These are phyloP conservation scores for Leptestheria dahalacensis DNA, from an alignment of 1,140 invertebrate species.

Conservation along the genomic window DNA sequence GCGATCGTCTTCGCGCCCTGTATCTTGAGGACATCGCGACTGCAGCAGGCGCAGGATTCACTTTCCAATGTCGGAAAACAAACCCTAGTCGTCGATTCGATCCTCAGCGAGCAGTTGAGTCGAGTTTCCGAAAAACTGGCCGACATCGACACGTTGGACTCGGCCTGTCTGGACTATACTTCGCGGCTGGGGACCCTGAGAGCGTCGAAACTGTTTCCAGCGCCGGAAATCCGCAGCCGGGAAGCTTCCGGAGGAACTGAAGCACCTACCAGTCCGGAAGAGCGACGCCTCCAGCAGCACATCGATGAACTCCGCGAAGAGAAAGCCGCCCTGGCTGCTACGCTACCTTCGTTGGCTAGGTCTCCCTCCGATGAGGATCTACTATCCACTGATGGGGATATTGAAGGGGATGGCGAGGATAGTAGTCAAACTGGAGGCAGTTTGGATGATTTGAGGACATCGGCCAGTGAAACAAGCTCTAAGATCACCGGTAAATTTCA, in stretches of 20 bases:
- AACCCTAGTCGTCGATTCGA: constrained; percentile 72
- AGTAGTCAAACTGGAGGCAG: constrained; percentile 23
- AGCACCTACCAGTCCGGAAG: constrained; percentile 31
- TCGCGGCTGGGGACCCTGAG: constrained; percentile 53
- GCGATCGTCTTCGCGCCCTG: constrained; percentile 92
- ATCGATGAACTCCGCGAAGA: constrained; percentile 61
- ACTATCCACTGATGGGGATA: constrained; percentile 43
- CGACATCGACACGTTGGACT: constrained; percentile 77
- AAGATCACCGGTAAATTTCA: constrained; percentile 16
- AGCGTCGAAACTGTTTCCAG: constrained; percentile 43
- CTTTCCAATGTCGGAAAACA: constrained; percentile 49
- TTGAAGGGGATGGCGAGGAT: constrained; percentile 29
- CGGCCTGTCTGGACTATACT: constrained; percentile 57
- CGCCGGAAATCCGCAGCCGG: constrained; percentile 8
- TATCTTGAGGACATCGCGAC: constrained; percentile 69
- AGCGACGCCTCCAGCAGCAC: constrained; percentile 49
- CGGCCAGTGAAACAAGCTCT: constrained; percentile 18
- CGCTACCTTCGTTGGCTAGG: constrained; percentile 55
- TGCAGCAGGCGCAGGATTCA: constrained; percentile 57
- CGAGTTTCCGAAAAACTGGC: constrained; percentile 62
- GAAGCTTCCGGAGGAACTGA: constrained; percentile 42
- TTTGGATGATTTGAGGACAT: constrained; percentile 35
- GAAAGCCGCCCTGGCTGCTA: constrained; percentile 62
- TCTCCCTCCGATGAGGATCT: constrained; percentile 71
- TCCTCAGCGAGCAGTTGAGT: constrained; percentile 59